Percentiles rank a stretch among this genome's conserved stretches.
phyloP scores from a whole-genome alignment of 2,888 invertebrate genomes.

The Drosophila siamana region DNA sequence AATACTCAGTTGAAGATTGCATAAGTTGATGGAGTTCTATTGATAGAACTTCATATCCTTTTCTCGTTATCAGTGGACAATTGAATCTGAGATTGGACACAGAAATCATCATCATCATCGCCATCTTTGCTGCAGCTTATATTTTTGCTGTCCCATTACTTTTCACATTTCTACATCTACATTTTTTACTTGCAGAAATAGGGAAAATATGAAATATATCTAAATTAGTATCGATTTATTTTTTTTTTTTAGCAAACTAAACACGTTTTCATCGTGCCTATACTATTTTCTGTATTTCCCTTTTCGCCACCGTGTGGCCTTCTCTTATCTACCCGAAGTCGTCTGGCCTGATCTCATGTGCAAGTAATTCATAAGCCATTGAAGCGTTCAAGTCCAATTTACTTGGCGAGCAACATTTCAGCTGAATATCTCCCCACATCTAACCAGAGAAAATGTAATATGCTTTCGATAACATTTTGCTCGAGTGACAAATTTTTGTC shows the following conservation, averaged over 20 bases:
- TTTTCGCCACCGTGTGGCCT: not conserved
- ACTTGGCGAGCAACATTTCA: slow-evolving; percentile 29
- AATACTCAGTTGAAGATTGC: not conserved
- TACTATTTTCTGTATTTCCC: not conserved
- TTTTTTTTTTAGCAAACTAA: not conserved
- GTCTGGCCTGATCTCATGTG: slow-evolving; percentile 29
- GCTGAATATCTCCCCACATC: slow-evolving; percentile 25
- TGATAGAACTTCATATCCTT: not conserved
- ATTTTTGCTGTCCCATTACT: not conserved
- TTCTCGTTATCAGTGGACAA: not conserved
- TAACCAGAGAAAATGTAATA: slow-evolving; percentile 56
- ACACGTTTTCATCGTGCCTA: not conserved
- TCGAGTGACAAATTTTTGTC: slow-evolving; percentile 75
- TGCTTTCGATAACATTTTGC: slow-evolving; percentile 75
- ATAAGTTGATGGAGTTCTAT: not conserved
- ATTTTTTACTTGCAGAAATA: not conserved
- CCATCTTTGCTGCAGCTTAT: not conserved
- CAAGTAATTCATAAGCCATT: slow-evolving; percentile 59
- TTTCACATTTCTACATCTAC: not conserved
- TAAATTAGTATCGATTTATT: slow-evolving; percentile 1
- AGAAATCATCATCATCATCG: not conserved
- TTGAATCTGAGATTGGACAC: not conserved
- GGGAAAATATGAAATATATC: not conserved
- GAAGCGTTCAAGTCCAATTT: slow-evolving; percentile 56
- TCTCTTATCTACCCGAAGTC: not conserved